Percentiles rank a stretch among this genome's conserved stretches.
Conservation (phyloP, 2,113 vertebrate genomes). For the Ophthalmolycus amberensis region DNA sequence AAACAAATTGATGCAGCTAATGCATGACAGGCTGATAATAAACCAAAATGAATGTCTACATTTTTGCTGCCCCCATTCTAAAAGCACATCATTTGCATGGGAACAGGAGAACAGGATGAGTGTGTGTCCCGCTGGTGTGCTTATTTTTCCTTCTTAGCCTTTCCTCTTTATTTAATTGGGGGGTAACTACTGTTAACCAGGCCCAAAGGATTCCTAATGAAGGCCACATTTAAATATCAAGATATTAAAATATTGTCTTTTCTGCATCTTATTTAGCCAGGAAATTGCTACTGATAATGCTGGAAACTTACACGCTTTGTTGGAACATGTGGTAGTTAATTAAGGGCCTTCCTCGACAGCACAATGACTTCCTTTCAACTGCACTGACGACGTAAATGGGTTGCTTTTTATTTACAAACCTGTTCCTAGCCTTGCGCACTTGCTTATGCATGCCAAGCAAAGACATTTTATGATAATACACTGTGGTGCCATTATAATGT, state of each 20-base stretch:
- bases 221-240: conserved; percentile 41
- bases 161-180: conserved; percentile 58
- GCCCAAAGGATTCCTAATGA: conserved; percentile 58
- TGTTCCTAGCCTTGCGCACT: background rate
- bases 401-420: background rate
- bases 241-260: conserved; percentile 15
- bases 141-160: conserved; percentile 36
- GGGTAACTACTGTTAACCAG: conserved; percentile 52
- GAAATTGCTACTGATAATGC: conserved; percentile 5
- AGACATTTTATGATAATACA: background rate
- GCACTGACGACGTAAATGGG: background rate
- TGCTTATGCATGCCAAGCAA: background rate
- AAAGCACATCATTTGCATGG: conserved; percentile 43
- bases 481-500: background rate
- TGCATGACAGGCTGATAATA: conserved; percentile 16
- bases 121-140: conserved; percentile 35
- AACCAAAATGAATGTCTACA: conserved; percentile 12
- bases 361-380: background rate
- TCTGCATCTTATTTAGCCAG: background rate
- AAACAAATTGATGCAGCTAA: conserved; percentile 32
- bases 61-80: background rate
- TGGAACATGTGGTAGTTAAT: background rate
- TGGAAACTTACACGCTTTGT: conserved; percentile 3
- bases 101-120: conserved; percentile 23
- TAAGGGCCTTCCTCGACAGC: background rate